phyloP scores from a whole-genome alignment of 2,113 vertebrate species.

The Spea bombifrons region DNA sequence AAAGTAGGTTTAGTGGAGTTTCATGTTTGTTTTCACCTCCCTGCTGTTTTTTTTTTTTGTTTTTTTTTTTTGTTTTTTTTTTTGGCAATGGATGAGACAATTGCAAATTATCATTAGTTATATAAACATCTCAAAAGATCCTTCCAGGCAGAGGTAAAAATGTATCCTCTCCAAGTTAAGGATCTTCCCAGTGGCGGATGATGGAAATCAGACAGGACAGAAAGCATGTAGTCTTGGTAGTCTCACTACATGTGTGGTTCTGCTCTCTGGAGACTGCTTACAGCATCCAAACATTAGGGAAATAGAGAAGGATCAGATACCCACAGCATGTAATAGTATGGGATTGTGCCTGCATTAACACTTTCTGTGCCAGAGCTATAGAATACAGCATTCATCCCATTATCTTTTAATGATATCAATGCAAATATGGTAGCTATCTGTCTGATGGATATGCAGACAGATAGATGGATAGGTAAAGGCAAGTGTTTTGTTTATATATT shows the following conservation, averaged over 20 bases:
- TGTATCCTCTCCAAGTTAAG: background rate
- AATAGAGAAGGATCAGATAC: background rate
- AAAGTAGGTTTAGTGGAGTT: too few species aligned
- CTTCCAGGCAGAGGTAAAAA: background rate
- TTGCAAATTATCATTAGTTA: constrained; percentile 22
- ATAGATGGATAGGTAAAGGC: constrained; percentile 1
- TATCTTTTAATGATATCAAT: background rate
- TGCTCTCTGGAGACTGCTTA: constrained; percentile 13
- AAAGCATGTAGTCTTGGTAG: constrained; percentile 11
- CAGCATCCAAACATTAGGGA: background rate
- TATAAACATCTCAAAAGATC: constrained; percentile 24
- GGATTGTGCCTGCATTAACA: background rate
- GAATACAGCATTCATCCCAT: background rate
- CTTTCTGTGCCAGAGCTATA: background rate
- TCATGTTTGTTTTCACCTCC: too few species aligned
- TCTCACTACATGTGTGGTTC: constrained; percentile 5
- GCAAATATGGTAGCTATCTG: background rate
- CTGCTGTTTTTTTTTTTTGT: too few species aligned
- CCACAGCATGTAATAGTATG: background rate
- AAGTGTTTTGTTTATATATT: too few species aligned
- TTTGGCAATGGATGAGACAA: constrained; percentile 3
- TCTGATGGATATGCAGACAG: background rate
- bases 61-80: background rate
- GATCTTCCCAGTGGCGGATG: constrained; percentile 3
- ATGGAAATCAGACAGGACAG: constrained; percentile 14